phyloP scores from a whole-genome alignment of 2,113 vertebrate species.

The Synodontis membranacea region DNA sequence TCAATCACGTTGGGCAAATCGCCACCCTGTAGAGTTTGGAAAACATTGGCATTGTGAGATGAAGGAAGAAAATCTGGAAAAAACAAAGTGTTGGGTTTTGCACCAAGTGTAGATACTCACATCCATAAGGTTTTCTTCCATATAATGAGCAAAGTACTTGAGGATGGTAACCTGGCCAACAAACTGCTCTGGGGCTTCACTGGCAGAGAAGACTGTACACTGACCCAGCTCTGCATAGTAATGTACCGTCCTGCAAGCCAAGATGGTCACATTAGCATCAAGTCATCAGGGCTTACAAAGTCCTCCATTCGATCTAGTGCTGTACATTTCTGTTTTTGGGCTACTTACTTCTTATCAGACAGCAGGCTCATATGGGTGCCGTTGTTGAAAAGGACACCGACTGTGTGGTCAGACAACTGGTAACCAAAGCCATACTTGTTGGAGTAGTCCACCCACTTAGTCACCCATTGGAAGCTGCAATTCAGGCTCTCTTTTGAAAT shows the following conservation, averaged over 20 bases:
- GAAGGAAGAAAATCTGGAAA: background rate
- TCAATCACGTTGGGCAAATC: constrained; percentile 79
- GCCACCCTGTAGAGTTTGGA: constrained; percentile 72
- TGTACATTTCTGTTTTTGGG: constrained; percentile 63
- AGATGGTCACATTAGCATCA: constrained; percentile 13
- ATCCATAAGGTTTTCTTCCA: constrained; percentile 91
- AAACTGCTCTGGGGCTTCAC: constrained; percentile 81
- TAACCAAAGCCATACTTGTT: constrained; percentile 90
- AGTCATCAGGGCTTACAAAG: background rate
- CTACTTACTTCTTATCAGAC: constrained; percentile 85
- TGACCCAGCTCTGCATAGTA: constrained; percentile 85
- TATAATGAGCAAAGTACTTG: constrained; percentile 87
- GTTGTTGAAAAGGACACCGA: constrained; percentile 87
- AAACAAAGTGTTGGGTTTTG: background rate
- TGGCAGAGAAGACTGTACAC: constrained; percentile 77
- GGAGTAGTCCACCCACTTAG: constrained; percentile 90
- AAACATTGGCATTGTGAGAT: background rate
- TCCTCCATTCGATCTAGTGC: background rate
- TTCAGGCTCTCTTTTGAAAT: constrained; percentile 79
- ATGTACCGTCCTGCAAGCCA: constrained; percentile 77
- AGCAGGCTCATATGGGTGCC: constrained; percentile 87
- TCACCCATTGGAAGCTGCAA: constrained; percentile 85
- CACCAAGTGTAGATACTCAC: constrained; percentile 68
- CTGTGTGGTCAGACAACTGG: constrained; percentile 85
- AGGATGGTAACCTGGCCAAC: constrained; percentile 83